Evolutionary conservation across 1,140 invertebrate genomes (phyloP).

Genomic region (Andricus grossulariae): DNA sequence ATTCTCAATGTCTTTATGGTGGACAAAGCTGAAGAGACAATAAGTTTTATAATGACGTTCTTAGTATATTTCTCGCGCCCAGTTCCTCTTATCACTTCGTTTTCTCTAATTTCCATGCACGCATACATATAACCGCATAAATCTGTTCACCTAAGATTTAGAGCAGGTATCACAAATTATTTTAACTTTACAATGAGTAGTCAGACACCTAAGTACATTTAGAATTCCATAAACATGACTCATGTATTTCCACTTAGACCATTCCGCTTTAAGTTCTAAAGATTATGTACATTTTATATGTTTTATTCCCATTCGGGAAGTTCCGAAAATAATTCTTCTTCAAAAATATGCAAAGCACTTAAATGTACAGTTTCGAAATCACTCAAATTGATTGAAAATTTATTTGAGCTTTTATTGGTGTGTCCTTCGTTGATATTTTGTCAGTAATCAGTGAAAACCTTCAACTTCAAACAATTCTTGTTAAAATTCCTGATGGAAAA

Average conservation of each 20-base stretch:
- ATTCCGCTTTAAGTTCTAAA: neutral
- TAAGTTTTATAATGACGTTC: neutral
- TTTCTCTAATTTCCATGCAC: neutral
- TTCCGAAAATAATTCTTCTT: neutral
- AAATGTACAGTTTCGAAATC: neutral
- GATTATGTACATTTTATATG: neutral
- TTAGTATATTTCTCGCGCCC: neutral
- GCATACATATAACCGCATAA: neutral
- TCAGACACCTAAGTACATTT: constrained; percentile 18
- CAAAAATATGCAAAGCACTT: neutral
- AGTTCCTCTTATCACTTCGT: neutral
- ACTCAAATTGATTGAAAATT: neutral
- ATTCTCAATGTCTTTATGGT: neutral
- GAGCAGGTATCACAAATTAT: constrained; percentile 8
- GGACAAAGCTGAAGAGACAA: neutral
- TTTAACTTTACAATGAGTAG: neutral
- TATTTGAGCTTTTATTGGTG: constrained; percentile 3
- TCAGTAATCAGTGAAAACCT: neutral
- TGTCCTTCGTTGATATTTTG: neutral
- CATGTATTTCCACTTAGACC: neutral
- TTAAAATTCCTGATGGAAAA: neutral
- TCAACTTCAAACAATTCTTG: neutral
- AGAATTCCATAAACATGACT: constrained; percentile 13
- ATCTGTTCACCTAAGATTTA: constrained; percentile 1
- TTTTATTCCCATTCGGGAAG: neutral